Base-by-base conservation (phyloP, 2,113 vertebrate species). In the Eudyptes chrysolophus region DNA sequence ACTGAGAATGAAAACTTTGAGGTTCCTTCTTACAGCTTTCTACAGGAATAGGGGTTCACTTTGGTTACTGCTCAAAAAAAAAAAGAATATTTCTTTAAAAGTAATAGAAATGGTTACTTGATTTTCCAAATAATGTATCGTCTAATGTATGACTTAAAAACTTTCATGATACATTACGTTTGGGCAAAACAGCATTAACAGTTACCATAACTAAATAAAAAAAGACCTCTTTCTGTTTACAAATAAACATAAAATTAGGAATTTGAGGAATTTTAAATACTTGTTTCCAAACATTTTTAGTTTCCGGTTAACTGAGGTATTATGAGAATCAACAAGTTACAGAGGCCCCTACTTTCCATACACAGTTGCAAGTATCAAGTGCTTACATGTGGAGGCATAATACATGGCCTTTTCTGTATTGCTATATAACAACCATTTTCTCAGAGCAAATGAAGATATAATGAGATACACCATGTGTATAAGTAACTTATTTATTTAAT, bases 1-100 rank as follows among this genome's bases (percentile, higher is more conserved):
- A 93, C 69, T 95, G 94, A 95, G 96, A 98, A 68, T 22, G 29
- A 97, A 97, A 92, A 62, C 48, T 9, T 84, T 64, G 55, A 29
- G 19, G 48, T 82, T 97, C 95, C 83, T 51, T 93, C 87, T 91
- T 32, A 66, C 36, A 75, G 79, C 79, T 61, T 87, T 80, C 62
- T 60, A 65, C 25, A 27, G 32, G 25, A 44, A 48, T 7, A 70
- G 22, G 17, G 22, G 25, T 60, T 75, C 38, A 49, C 38, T 91
- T 40, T 70, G 16, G 54, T 70, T 76, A n/a, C 12, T 60, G 64
- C 13, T 60, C 4, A 9, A 61, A 52, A 87, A 49, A 66, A 40
- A 16, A 54, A 46, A 46, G 13, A 16, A 13, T 24, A 42, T 65
- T 77, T 57, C 17, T 62, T 92, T 60, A 61, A 22, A 70, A 87